phyloP scores from a whole-genome alignment of 2,888 invertebrate genomes.

The Euplagia quadripunctaria region DNA sequence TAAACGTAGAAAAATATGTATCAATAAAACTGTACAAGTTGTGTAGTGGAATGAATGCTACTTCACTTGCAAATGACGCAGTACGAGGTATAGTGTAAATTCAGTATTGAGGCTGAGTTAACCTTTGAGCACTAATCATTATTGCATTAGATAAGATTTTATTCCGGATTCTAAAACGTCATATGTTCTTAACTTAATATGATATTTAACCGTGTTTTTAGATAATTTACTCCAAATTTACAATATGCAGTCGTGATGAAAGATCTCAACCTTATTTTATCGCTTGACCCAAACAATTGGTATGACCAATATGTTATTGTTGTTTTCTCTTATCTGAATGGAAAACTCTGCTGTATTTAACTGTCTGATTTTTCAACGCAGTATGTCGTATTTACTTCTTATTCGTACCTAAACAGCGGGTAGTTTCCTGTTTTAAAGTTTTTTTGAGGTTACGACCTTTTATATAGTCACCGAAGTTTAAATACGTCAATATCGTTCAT shows the following conservation, averaged over 20 bases:
- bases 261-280: constrained; percentile 34
- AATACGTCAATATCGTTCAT: neutral
- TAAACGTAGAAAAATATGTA: constrained; percentile 51
- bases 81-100: constrained; percentile 12
- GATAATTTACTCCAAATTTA: constrained; percentile 25
- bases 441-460: neutral
- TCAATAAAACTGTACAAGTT: constrained; percentile 28
- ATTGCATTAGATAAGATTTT: constrained; percentile 47
- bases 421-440: neutral
- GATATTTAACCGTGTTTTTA: constrained; percentile 47
- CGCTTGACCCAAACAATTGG: constrained; percentile 43
- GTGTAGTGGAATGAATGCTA: constrained; percentile 33
- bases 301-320: constrained; percentile 29
- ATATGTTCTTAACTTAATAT: constrained; percentile 39
- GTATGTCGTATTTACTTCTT: neutral
- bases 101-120: constrained; percentile 29
- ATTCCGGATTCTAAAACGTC: constrained; percentile 44
- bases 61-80: constrained; percentile 32
- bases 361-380: neutral
- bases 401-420: neutral
- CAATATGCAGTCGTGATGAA: constrained; percentile 8
- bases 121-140: constrained; percentile 35
- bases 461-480: neutral
- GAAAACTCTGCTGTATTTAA: constrained; percentile 10
- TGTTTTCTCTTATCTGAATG: constrained; percentile 30